A percentile compares a stretch with the other conserved stretches of the same genome.
These are phyloP conservation scores for Agrypnus murinus DNA, from an alignment of 2,888 invertebrate genomes.

Conservation along the genomic window DNA sequence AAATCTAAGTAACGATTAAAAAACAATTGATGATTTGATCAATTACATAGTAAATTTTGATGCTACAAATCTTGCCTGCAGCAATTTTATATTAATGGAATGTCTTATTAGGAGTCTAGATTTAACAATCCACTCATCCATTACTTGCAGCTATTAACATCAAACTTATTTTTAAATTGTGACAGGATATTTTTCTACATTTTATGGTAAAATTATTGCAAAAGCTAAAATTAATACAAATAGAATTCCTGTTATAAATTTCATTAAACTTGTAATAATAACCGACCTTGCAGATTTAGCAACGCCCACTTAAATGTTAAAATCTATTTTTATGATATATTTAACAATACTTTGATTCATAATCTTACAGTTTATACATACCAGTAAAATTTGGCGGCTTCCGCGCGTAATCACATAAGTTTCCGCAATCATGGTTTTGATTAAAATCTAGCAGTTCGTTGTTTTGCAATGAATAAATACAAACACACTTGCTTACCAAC, in stretches of 20 bases:
- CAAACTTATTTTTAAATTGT: conserved; percentile 15
- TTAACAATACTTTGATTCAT: background rate
- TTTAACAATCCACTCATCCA: conserved; percentile 2
- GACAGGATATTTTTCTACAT: conserved; percentile 1
- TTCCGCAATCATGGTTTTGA: background rate
- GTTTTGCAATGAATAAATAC: too few species aligned
- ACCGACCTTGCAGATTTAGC: conserved; percentile 16
- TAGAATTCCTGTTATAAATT: too few species aligned
- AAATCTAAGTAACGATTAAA: background rate
- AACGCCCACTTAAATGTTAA: conserved; percentile 18
- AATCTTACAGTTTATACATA: conserved; percentile 5
- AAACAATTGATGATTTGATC: background rate
- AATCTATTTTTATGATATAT: background rate
- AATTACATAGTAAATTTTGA: background rate
- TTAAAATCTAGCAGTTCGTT: background rate
- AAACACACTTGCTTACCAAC: background rate
- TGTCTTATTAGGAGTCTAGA: too few species aligned
- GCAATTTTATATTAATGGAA: background rate
- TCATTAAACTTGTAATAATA: conserved; percentile 1
- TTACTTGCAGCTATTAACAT: background rate
- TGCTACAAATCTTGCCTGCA: background rate
- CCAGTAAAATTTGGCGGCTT: background rate
- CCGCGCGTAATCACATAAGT: background rate
- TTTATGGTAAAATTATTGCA: background rate
- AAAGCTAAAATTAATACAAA: background rate